phyloP scores from a whole-genome alignment of 2,888 invertebrate species.

The Apomyelois bistriatella region DNA sequence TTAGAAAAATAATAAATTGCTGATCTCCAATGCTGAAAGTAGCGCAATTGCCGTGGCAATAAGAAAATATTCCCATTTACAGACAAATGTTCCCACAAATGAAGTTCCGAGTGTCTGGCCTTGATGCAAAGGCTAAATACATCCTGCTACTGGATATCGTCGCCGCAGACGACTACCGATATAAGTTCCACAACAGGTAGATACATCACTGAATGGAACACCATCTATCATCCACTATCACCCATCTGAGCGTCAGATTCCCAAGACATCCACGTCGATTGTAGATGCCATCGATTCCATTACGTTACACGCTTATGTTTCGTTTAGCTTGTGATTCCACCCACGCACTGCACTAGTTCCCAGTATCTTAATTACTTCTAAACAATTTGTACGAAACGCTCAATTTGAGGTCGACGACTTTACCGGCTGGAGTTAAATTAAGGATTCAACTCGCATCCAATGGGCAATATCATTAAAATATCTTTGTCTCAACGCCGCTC shows the following conservation, averaged over 20 bases:
- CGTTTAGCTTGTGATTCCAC: constrained; percentile 74
- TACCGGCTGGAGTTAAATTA: constrained; percentile 63
- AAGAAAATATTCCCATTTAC: constrained; percentile 67
- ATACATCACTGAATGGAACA: constrained; percentile 23
- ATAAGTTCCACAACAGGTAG: constrained; percentile 97
- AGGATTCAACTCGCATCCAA: constrained; percentile 74
- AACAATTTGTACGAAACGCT: constrained; percentile 72
- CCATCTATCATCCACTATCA: constrained; percentile 22
- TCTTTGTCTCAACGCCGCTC: constrained; percentile 73
- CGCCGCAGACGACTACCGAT: constrained; percentile 98
- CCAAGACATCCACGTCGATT: constrained; percentile 61
- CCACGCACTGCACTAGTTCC: constrained; percentile 73
- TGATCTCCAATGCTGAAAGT: neutral
- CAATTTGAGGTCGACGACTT: constrained; percentile 75
- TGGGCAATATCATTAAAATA: constrained; percentile 79
- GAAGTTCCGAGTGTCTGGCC: constrained; percentile 98
- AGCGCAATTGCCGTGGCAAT: constrained; percentile 15
- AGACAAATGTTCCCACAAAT: constrained; percentile 99
- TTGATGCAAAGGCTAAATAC: constrained; percentile 99
- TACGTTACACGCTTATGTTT: constrained; percentile 60
- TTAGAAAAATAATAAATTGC: neutral
- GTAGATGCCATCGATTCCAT: constrained; percentile 55
- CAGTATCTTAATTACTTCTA: constrained; percentile 68
- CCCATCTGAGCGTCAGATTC: constrained; percentile 23
- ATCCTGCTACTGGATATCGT: constrained; percentile 99